phyloP scores from a whole-genome alignment of 2,888 invertebrate genomes.

The Brenthis daphne region DNA sequence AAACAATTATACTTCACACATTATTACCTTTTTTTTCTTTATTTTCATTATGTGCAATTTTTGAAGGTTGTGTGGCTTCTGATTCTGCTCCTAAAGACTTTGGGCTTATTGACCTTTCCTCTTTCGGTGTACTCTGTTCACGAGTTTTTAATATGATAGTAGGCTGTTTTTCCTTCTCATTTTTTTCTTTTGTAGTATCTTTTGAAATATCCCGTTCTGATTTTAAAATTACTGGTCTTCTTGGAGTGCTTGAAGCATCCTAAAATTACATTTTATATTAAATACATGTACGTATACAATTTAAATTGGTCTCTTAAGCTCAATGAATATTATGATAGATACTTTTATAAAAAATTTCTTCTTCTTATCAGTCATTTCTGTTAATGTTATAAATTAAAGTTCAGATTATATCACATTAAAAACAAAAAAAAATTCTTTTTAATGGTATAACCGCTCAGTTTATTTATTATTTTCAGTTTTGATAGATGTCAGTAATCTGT shows the following conservation, averaged over 20 bases:
- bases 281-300: not conserved
- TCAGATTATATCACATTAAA: too few species aligned
- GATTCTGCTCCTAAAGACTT: slow-evolving; percentile 69
- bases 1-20: not conserved
- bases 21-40: slow-evolving; percentile 70
- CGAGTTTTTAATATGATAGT: slow-evolving; percentile 87
- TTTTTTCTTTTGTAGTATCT: slow-evolving; percentile 65
- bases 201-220: slow-evolving; percentile 70
- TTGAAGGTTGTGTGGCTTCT: slow-evolving; percentile 64
- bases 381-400: not conserved
- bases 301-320: not conserved
- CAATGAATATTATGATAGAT: slow-evolving; percentile 3
- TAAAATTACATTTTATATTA: slow-evolving; percentile 43
- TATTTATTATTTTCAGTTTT: too few species aligned
- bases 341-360: slow-evolving; percentile 76
- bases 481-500: too few species aligned
- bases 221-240: slow-evolving; percentile 74
- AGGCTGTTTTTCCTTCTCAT: slow-evolving; percentile 81
- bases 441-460: too few species aligned
- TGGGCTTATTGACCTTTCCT: slow-evolving; percentile 84
- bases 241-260: slow-evolving; percentile 59
- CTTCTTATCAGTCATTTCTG: slow-evolving; percentile 71
- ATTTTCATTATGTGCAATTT: slow-evolving; percentile 79
- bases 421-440: not conserved
- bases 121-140: slow-evolving; percentile 79